Evolutionary conservation across 1,140 invertebrate genomes (phyloP).

Genomic region (Achatina immaculata): DNA sequence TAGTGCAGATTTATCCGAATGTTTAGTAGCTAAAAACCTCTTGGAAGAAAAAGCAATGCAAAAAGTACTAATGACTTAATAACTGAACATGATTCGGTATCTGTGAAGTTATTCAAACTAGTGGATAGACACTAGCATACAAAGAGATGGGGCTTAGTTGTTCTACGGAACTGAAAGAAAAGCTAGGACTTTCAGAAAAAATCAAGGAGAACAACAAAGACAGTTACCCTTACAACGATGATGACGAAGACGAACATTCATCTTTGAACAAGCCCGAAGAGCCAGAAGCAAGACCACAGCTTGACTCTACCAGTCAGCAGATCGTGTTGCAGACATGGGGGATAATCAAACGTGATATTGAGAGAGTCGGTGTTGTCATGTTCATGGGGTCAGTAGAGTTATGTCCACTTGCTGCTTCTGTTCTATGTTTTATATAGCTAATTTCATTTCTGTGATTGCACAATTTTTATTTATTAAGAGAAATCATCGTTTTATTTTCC

Average conservation of each 20-base stretch:
- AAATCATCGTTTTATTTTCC: no score
- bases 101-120: no score
- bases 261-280: conserved; percentile 1
- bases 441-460: no score
- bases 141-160: conserved; percentile 28
- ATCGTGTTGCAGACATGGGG: conserved; percentile 73
- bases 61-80: no score
- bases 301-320: conserved; percentile 71
- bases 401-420: no score
- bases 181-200: conserved; percentile 6
- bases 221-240: conserved; percentile 14
- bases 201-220: conserved; percentile 3
- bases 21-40: no score
- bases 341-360: conserved; percentile 72
- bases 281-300: conserved; percentile 37
- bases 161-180: conserved; percentile 6
- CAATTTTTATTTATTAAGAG: no score
- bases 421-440: no score
- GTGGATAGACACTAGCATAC: no score
- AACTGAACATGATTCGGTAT: no score
- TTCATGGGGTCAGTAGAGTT: conserved; percentile 70
- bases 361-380: conserved; percentile 74
- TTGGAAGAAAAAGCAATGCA: no score
- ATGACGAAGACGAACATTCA: conserved; percentile 5
- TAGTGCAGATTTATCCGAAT: no score